phyloP scores from a whole-genome alignment of 2,888 invertebrate species.

The Lithosia quadra region DNA sequence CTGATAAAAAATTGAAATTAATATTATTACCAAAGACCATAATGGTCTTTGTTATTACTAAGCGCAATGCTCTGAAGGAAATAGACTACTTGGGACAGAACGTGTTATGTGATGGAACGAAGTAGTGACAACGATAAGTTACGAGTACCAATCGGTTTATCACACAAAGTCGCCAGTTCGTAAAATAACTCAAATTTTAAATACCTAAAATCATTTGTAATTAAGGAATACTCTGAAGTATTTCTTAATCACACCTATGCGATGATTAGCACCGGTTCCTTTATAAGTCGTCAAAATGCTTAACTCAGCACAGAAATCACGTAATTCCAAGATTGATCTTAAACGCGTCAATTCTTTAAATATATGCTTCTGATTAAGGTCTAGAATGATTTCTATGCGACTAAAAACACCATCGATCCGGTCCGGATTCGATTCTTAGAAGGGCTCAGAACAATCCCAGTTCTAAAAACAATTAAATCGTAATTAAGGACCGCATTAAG shows the following conservation, averaged over 20 bases:
- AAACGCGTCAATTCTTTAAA: constrained; percentile 23
- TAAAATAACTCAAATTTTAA: neutral
- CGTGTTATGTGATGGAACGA: neutral
- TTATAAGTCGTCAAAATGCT: neutral
- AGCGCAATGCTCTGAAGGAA: neutral
- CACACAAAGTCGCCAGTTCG: neutral
- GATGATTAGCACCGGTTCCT: neutral
- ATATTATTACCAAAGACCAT: too few relatives aligned
- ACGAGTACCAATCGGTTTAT: neutral
- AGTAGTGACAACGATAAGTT: neutral
- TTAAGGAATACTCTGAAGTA: neutral
- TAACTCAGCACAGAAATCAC: neutral
- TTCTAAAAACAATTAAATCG: constrained; percentile 84
- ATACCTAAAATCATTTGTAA: neutral
- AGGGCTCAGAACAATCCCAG: constrained; percentile 71
- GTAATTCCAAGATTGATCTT: neutral
- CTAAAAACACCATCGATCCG: constrained; percentile 56
- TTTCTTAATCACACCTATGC: neutral
- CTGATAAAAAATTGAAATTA: too few relatives aligned
- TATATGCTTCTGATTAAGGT: constrained; percentile 45
- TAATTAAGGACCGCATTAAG: constrained; percentile 84
- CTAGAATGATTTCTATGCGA: constrained; percentile 55
- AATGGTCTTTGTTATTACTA: too few relatives aligned
- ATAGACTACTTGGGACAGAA: neutral
- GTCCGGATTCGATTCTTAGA: constrained; percentile 66